Base-by-base conservation (phyloP, 2,797 vertebrate species). In the Brachyrhaphis roseni region DNA sequence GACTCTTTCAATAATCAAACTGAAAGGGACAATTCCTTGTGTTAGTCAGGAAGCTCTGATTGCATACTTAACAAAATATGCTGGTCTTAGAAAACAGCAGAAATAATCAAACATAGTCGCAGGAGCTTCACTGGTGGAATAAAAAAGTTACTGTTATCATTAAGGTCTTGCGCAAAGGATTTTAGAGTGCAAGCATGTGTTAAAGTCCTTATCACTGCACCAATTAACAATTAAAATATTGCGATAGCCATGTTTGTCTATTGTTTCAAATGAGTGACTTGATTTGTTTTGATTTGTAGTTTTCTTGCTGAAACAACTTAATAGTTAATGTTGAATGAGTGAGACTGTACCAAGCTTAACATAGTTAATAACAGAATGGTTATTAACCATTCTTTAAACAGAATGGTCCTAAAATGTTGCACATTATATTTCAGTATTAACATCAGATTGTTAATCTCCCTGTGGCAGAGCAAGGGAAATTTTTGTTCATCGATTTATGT, bases 401-500 rank as follows among this genome's bases (percentile, higher is more conserved):
- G 1, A 68, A 26, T 6, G 10, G 20, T 68, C 10, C 36, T 41
- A 68, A 41, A 41, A 12, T 41, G 5, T 10, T 43, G 64, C 64
- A 26, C 20, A 26, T 68, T 68, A 64, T 20, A 36, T 36, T 20
- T 64, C 28, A 64, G 18, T 64, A 68, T 68, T 41, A 68, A 68
- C 36, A 39, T 68, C 64, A 26, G 64, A 26, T 12, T 41, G 39
- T 26, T n/a, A 68, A 34, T 7, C 15, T 12, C 23, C 11, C 10
- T 26, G 18, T 36, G 62, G 62, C 8, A 1, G 34, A 64, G 34
- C 34, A 59, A 20, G 11, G 62, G 74, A 74, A 46, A 11, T 36
- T 12, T 66, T 78, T 13, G 18, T 26, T 76, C 26, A 49, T 13
- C 18, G 39, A 45, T 72, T 73, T 53, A 81, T 77, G 18, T 16